phyloP scores from a whole-genome alignment of 2,888 invertebrate genomes.

The Drosophila nr. medialis region DNA sequence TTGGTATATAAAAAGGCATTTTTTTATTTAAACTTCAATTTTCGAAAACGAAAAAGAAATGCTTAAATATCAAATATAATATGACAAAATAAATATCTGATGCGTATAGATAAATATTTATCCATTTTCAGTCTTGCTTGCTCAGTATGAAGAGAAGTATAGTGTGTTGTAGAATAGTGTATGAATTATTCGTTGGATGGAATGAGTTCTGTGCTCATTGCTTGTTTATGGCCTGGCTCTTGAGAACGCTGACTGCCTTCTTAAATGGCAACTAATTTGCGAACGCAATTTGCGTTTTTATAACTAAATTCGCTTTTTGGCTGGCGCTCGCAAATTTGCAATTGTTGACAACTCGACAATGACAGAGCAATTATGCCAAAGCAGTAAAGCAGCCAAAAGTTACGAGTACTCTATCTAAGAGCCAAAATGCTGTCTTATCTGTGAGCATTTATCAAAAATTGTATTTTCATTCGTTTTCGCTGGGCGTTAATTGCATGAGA shows the following conservation, averaged over 20 bases:
- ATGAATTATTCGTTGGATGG: constrained; percentile 22
- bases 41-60: not conserved
- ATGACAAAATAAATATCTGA: not conserved
- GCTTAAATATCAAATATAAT: not conserved
- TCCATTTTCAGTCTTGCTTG: not conserved
- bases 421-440: constrained; percentile 49
- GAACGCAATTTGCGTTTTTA: constrained; percentile 77
- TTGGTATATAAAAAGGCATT: not conserved
- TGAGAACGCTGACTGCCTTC: constrained; percentile 54
- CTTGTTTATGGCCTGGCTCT: constrained; percentile 49
- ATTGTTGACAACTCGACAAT: constrained; percentile 72
- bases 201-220: constrained; percentile 7
- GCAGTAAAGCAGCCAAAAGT: constrained; percentile 75
- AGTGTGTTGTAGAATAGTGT: constrained; percentile 22
- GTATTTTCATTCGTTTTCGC: constrained; percentile 67
- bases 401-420: constrained; percentile 55
- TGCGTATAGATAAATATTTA: not conserved
- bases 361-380: constrained; percentile 74
- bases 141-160: not conserved
- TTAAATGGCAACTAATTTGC: constrained; percentile 80
- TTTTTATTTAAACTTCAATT: not conserved
- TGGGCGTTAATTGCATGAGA: constrained; percentile 76
- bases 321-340: constrained; percentile 40
- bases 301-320: constrained; percentile 71
- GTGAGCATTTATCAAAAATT: constrained; percentile 80